Evolutionary conservation across 2,888 invertebrate species (phyloP).

Genomic region (Plebejus melissa): DNA sequence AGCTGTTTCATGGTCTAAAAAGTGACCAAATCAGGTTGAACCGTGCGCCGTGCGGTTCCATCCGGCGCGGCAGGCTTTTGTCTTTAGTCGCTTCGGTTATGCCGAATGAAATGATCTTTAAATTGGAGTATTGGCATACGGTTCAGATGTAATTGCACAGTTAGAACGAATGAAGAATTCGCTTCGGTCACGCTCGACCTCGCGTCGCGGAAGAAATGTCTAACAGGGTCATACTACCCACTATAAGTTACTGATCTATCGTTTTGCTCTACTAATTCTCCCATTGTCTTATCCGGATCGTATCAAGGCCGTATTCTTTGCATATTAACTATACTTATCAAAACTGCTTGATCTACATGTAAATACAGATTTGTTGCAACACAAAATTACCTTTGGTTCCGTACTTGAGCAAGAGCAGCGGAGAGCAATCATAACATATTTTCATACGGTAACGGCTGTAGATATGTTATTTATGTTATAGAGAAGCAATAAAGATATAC

Average conservation of each 20-base stretch:
- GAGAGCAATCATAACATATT: background rate
- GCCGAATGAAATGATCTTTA: slow-evolving; percentile 30
- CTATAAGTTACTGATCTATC: slow-evolving; percentile 46
- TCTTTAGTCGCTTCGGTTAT: slow-evolving; percentile 31
- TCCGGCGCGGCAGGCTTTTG: slow-evolving; percentile 30
- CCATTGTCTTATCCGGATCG: slow-evolving; percentile 29
- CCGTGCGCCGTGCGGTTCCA: slow-evolving; percentile 30
- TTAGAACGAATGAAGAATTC: slow-evolving; percentile 51
- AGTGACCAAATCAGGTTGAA: slow-evolving; percentile 38
- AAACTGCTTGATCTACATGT: slow-evolving; percentile 14
- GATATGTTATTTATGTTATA: background rate
- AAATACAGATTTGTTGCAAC: slow-evolving; percentile 5
- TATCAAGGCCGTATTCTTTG: slow-evolving; percentile 25
- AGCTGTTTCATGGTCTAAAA: slow-evolving; percentile 55
- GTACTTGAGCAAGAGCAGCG: slow-evolving; percentile 5
- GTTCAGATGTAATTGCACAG: slow-evolving; percentile 42
- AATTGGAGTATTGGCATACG: slow-evolving; percentile 33
- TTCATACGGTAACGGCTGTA: background rate
- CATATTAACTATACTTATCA: slow-evolving; percentile 9
- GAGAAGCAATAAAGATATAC: background rate
- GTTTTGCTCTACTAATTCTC: slow-evolving; percentile 28
- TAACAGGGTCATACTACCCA: slow-evolving; percentile 58
- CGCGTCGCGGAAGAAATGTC: slow-evolving; percentile 68
- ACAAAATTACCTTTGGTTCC: background rate
- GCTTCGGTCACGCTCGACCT: slow-evolving; percentile 68